These are phyloP conservation scores for Copsychus sechellarum DNA, from an alignment of 2,113 vertebrate genomes.

Conservation along the genomic window DNA sequence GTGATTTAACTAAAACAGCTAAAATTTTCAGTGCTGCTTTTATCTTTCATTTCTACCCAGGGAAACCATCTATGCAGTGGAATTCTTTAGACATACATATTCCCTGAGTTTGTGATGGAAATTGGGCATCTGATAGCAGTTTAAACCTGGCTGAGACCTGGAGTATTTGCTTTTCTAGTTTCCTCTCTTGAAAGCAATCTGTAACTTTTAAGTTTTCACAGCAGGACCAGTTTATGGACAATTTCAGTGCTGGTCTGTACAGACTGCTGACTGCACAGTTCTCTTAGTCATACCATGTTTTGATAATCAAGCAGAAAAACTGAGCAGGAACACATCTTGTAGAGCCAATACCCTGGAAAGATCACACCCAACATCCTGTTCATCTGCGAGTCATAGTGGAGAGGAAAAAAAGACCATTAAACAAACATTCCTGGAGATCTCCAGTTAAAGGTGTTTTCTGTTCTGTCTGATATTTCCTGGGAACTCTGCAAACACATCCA, in stretches of 20 bases:
- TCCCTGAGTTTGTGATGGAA: background rate
- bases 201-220: background rate
- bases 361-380: background rate
- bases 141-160: background rate
- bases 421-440: background rate
- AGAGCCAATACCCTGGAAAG: background rate
- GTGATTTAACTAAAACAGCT: background rate
- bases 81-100: background rate
- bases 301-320: background rate
- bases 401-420: rapidly evolving
- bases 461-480: background rate
- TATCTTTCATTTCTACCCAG: background rate
- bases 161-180: background rate
- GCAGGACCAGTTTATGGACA: background rate
- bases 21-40: background rate
- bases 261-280: background rate
- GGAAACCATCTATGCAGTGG: background rate
- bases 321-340: background rate
- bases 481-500: background rate
- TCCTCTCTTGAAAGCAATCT: background rate
- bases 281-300: background rate
- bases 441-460: background rate
- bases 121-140: background rate
- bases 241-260: background rate
- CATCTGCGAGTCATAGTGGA: background rate